Evolutionary conservation across 2,797 vertebrate genomes (phyloP), one percentile per base, ranked within the genome.

Genomic region (Protonibea diacanthus): DNA sequence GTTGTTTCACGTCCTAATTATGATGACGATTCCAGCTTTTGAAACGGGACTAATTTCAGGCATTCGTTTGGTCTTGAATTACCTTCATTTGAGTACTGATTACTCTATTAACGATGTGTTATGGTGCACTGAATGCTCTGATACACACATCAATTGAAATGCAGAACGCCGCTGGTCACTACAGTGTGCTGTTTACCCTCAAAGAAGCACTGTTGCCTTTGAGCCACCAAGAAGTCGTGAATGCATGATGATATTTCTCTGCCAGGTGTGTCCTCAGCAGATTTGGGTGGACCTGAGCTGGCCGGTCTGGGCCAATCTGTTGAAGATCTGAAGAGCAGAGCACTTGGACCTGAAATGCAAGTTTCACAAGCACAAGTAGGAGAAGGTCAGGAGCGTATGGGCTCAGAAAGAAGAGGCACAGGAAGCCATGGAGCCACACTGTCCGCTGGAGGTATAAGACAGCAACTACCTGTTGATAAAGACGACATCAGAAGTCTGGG

Each of bases 181-280:
- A 1, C 44, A 62, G 70, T 87, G 71, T 61, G 71, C 48, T 57
- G 56, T 8, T 74, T 65, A 48, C 15, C 21, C 61, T 73, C 14
- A 80, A 59, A 87, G 48, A 80, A 81, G 61, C 64, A 21, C 67
- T 78, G 56, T 40, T 84, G 51, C 76, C 52, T 82, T 51, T 72
- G 65, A 79, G 60, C 70, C 70, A 65, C 17, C 49, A 74, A 71
- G 84, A 86, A 51, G 74, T 62, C 63, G 80, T 82, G 89, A 86
- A 79, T 88, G 64, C 87, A 77, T 92, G 86, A 89, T 92, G 88
- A 85, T 91, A 62, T 94, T 81, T 93, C 80, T 91, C 89, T 74
- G 86, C 81, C 84, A 94, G 93, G 92, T 94, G 82, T 65, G 64
- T 71, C 92, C 78, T 79, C 90, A 59, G 87, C 85, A 87, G 86